phyloP scores from a whole-genome alignment of 2,888 invertebrate species.

The Drosophila infuscata region DNA sequence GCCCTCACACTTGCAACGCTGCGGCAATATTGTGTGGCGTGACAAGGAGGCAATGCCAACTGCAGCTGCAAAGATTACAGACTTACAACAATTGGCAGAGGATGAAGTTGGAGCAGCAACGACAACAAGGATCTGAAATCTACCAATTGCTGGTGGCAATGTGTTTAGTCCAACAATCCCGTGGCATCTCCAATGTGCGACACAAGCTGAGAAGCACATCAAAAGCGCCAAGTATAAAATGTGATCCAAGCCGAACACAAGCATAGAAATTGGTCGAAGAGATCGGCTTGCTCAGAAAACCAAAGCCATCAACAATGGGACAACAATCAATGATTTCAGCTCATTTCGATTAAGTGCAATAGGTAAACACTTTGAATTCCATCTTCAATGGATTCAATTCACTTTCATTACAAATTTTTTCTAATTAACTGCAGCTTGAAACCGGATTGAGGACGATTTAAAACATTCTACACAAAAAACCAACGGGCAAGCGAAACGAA shows the following conservation, averaged over 20 bases:
- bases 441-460: not conserved
- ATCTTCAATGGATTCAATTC: not conserved
- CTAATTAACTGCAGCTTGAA: not conserved
- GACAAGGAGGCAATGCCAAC: not conserved
- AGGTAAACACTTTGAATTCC: not conserved
- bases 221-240: not conserved
- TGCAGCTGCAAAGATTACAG: not conserved
- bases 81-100: not conserved
- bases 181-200: not conserved
- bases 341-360: not conserved
- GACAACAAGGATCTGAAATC: not conserved
- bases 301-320: not conserved
- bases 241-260: not conserved
- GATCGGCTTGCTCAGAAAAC: not conserved
- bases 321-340: not conserved
- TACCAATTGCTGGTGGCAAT: not conserved
- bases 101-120: not conserved
- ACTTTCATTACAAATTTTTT: not conserved
- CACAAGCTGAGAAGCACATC: not conserved
- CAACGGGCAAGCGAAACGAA: not conserved
- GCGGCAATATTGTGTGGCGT: constrained; percentile 36
- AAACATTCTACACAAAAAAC: not conserved
- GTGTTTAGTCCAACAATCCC: not conserved
- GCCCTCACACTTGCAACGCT: constrained; percentile 10
- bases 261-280: not conserved